phyloP scores from a whole-genome alignment of 2,797 vertebrate species.

The Sebastiscus tertius region DNA sequence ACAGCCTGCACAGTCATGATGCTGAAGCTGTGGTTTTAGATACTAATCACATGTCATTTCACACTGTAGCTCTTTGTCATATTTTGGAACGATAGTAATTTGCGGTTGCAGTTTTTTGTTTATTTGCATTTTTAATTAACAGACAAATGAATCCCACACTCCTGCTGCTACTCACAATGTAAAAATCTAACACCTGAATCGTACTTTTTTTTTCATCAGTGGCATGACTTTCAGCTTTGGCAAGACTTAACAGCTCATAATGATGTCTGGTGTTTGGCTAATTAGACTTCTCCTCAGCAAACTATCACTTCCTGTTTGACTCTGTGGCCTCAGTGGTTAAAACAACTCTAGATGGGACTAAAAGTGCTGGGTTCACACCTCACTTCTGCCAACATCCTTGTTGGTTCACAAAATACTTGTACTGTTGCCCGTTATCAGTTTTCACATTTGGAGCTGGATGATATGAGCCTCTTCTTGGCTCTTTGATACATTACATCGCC shows the following conservation, averaged over 20 bases:
- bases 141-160: not conserved
- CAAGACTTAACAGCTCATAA: not conserved
- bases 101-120: not conserved
- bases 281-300: not conserved
- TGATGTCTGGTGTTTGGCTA: not conserved
- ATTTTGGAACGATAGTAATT: no score
- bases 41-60: no score
- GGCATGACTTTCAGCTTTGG: not conserved
- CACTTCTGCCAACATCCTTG: not conserved
- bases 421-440: not conserved
- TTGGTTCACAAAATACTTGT: not conserved
- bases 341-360: not conserved
- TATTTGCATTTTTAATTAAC: not conserved
- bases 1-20: no score
- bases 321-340: not conserved
- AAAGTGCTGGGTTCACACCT: not conserved
- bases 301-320: not conserved
- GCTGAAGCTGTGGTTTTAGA: no score
- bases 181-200: not conserved
- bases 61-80: no score
- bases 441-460: not conserved
- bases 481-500: not conserved
- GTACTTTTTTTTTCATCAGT: not conserved
- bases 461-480: not conserved
- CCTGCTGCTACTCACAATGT: not conserved